Percentiles rank a stretch among this genome's conserved stretches.
Evolutionary conservation across 2,888 invertebrate genomes (phyloP).

Genomic region (Patella caerulea): DNA sequence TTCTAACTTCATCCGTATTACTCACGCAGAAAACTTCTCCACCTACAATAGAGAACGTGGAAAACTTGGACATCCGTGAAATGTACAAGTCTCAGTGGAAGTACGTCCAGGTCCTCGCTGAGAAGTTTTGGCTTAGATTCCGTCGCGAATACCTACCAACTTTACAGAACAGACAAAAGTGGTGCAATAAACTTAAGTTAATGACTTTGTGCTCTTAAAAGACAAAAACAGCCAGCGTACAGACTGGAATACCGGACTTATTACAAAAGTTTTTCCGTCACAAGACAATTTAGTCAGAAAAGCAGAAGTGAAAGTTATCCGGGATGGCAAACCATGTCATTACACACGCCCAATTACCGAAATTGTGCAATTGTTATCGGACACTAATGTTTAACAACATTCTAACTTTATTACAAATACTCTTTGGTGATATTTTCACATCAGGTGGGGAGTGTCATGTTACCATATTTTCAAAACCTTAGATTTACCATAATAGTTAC

Average conservation of each 20-base stretch:
- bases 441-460: no score
- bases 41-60: not conserved
- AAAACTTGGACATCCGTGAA: constrained; percentile 3
- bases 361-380: no score
- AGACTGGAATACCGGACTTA: constrained; percentile 12
- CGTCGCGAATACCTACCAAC: constrained; percentile 1
- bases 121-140: constrained; percentile 18
- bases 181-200: not conserved
- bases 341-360: constrained; percentile 1
- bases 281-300: constrained; percentile 16
- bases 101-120: constrained; percentile 19
- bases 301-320: constrained; percentile 8
- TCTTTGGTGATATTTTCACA: no score
- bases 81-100: constrained; percentile 27
- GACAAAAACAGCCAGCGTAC: constrained; percentile 7
- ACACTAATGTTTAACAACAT: no score
- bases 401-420: no score
- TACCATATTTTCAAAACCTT: no score
- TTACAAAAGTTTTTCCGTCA: not conserved
- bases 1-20: constrained; percentile 15
- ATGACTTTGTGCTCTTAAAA: constrained; percentile 8
- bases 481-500: no score
- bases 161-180: constrained; percentile 7
- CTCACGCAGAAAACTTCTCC: constrained; percentile 21
- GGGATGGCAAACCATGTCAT: constrained; percentile 14